Base-by-base conservation (phyloP, 2,113 vertebrate species). In the Onychostoma macrolepis region DNA sequence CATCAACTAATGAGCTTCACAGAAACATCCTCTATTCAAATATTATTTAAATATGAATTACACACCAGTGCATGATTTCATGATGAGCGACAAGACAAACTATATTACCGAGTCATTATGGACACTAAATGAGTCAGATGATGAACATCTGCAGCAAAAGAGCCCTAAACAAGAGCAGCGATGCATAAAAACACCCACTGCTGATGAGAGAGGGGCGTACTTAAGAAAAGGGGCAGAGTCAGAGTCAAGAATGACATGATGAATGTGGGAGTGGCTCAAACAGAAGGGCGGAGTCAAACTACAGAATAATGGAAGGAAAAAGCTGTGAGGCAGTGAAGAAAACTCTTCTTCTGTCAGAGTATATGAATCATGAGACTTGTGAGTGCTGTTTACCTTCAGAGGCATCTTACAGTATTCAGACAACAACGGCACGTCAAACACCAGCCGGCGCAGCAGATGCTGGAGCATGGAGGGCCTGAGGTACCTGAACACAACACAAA, bases 401-500 rank as follows among this genome's bases (percentile, higher is more conserved):
- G 98, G 97, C 98, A 99, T 99, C 95, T 98, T 99, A 94, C 97
- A 99, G 93, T 99, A 99, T 84, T 99, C 98, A 45, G 95, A 97
- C 89, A 99, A 97, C 88, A 97, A 94, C 1, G 98, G 98, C 83
- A 99, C 98, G 85, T 99, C 98, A 94, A 99, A 99, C 89, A 99
- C 98, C 0, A 99, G 96, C 71, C 97, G 96, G 71, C 96, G 96
- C 90, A 99, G 92, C 67, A 99, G 96, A 80, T 99, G 98, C 90
- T 99, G 98, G 82, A 99, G 93, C 98, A 99, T 99, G 82, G 98
- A 97, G 87, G 98, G 98, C 74, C 97, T 96, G 85, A 99, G 93
- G 91, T 99, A 95, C 89, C 98, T 99, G 77, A 58, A 45, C 41
- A 89, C 15, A 87, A 43, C 9, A 53, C 45, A 80, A 24, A 58